phyloP scores from a whole-genome alignment of 2,797 vertebrate species.

The Buceros bicornis region DNA sequence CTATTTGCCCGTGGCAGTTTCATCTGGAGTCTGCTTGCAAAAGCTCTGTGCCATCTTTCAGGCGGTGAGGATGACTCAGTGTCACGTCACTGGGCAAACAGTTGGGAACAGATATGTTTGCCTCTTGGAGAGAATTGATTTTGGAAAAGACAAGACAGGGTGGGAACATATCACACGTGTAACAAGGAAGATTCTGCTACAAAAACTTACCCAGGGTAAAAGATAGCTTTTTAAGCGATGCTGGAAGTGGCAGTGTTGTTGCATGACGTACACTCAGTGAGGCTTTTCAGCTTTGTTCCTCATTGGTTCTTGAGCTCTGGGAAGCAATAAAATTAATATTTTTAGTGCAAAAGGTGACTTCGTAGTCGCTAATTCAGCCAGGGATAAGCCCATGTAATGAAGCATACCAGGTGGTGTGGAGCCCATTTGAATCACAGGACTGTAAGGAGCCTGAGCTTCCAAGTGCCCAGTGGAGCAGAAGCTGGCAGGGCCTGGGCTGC shows the following conservation, averaged over 20 bases:
- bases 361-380: background rate
- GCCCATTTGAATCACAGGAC: background rate
- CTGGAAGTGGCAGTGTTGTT: background rate
- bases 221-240: background rate
- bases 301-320: background rate
- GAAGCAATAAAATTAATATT: background rate
- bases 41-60: background rate
- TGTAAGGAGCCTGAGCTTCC: background rate
- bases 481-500: background rate
- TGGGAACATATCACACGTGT: background rate
- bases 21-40: background rate
- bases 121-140: background rate
- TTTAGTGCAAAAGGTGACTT: background rate
- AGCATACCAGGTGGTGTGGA: background rate
- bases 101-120: background rate
- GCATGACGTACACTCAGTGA: rapidly evolving
- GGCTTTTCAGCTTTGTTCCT: background rate
- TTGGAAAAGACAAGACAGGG: background rate
- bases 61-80: background rate
- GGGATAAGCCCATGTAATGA: background rate
- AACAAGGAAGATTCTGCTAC: background rate
- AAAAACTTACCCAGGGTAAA: background rate
- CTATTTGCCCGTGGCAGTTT: background rate
- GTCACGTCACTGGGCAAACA: background rate
- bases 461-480: background rate